A percentile compares a stretch with the other conserved stretches of the same genome.
These are phyloP conservation scores for Cosmorhoe ocellata DNA, from an alignment of 2,888 invertebrate genomes.

Conservation along the genomic window DNA sequence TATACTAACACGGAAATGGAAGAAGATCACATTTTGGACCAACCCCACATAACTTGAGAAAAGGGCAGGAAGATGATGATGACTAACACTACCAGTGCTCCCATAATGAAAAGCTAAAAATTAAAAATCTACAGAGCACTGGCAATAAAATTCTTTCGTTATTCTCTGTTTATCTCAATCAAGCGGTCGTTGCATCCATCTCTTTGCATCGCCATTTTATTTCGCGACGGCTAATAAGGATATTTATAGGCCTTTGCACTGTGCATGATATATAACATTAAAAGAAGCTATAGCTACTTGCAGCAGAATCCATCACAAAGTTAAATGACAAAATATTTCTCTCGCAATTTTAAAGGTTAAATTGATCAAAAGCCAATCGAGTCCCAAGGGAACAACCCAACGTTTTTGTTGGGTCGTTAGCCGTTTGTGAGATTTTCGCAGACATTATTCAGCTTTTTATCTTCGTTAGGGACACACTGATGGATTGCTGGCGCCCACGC, in stretches of 20 bases:
- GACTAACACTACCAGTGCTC: too few relatives aligned
- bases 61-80: too few relatives aligned
- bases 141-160: slow-evolving; percentile 7
- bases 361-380: slow-evolving; percentile 1
- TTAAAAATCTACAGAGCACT: too few relatives aligned
- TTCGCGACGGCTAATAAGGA: slow-evolving; percentile 8
- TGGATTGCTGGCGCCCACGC: slow-evolving; percentile 18
- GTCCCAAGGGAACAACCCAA: slow-evolving; percentile 17
- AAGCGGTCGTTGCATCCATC: slow-evolving; percentile 70
- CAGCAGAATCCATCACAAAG: too few relatives aligned
- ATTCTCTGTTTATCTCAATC: slow-evolving; percentile 46
- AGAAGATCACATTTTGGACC: too few relatives aligned
- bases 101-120: too few relatives aligned
- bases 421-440: background rate
- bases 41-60: too few relatives aligned
- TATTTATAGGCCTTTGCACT: slow-evolving; percentile 12
- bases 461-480: slow-evolving; percentile 28
- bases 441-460: background rate
- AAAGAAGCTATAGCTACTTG: too few relatives aligned
- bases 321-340: too few relatives aligned
- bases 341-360: background rate
- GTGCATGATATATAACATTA: background rate
- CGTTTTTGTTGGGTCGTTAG: slow-evolving; percentile 26
- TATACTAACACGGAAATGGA: too few relatives aligned
- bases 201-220: slow-evolving; percentile 27